Evolutionary conservation across 2,888 invertebrate species (phyloP).

Genomic region (Rutpela maculata): DNA sequence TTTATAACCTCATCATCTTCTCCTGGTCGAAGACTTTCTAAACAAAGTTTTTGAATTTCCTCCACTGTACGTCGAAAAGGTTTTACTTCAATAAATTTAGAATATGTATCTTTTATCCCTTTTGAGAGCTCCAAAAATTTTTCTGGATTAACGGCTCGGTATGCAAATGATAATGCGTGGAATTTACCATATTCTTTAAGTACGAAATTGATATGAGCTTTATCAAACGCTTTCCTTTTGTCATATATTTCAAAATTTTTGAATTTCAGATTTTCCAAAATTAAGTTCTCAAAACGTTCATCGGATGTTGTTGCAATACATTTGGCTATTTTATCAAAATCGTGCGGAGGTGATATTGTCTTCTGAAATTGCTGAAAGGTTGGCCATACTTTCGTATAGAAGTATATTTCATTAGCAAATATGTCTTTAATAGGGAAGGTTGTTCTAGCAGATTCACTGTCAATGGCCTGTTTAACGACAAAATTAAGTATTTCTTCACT

Average conservation of each 20-base stretch:
- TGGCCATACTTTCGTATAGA: conserved; percentile 43
- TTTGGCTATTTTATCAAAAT: conserved; percentile 34
- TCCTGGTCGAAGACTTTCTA: too few relatives aligned
- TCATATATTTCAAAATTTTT: conserved; percentile 42
- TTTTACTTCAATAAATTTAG: too few relatives aligned
- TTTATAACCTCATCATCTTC: too few relatives aligned
- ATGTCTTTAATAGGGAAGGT: conserved; percentile 28
- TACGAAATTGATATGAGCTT: conserved; percentile 52
- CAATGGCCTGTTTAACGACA: conserved; percentile 13
- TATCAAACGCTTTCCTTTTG: conserved; percentile 48
- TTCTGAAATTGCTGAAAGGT: conserved; percentile 36
- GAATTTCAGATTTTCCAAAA: conserved; percentile 50
- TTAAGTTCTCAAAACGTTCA: conserved; percentile 43
- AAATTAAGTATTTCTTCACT: not conserved
- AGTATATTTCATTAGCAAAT: conserved; percentile 46
- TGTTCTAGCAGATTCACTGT: not conserved
- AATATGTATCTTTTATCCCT: too few relatives aligned
- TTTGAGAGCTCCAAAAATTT: not conserved
- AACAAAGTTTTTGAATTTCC: too few relatives aligned
- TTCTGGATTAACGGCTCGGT: conserved; percentile 42
- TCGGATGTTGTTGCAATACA: not conserved
- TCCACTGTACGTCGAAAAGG: too few relatives aligned
- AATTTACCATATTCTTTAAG: conserved; percentile 37
- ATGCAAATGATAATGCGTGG: conserved; percentile 51
- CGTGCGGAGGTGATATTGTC: not conserved